Conservation (phyloP, 2,113 vertebrate genomes). For the Dicerorhinus sumatrensis region DNA sequence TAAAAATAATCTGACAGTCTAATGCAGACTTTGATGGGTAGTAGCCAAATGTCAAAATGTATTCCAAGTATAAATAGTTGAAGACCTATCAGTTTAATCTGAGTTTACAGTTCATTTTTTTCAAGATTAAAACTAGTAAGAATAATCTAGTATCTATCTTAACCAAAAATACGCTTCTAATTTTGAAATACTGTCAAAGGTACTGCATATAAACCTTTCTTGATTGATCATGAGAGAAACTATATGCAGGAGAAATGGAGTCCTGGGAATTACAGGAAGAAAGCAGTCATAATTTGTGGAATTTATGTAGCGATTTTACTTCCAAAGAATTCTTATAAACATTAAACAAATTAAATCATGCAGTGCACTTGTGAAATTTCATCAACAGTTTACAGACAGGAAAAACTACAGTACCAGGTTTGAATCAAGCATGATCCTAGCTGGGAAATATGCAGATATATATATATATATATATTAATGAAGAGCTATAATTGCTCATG, state of each 20-base stretch:
- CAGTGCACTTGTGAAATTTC: slow-evolving; percentile 11
- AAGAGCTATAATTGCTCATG: neutral
- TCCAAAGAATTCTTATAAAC: slow-evolving; percentile 66
- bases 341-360: slow-evolving; percentile 67
- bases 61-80: neutral
- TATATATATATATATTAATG: neutral
- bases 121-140: slow-evolving; percentile 54
- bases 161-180: slow-evolving; percentile 62
- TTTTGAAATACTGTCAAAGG: slow-evolving; percentile 55
- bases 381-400: slow-evolving; percentile 37
- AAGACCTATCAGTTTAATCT: slow-evolving; percentile 31
- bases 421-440: slow-evolving; percentile 9
- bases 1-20: slow-evolving; percentile 45
- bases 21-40: neutral
- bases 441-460: neutral
- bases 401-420: slow-evolving; percentile 26
- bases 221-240: slow-evolving; percentile 48
- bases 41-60: neutral
- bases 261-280: slow-evolving; percentile 46
- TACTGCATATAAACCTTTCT: neutral
- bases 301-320: slow-evolving; percentile 50
- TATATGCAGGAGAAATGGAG: slow-evolving; percentile 1
- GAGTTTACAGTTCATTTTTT: slow-evolving; percentile 44
- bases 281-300: slow-evolving; percentile 48
- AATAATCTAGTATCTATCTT: slow-evolving; percentile 36